phyloP scores from a whole-genome alignment of 1,140 invertebrate genomes.

The Philopotamus ludificatus region DNA sequence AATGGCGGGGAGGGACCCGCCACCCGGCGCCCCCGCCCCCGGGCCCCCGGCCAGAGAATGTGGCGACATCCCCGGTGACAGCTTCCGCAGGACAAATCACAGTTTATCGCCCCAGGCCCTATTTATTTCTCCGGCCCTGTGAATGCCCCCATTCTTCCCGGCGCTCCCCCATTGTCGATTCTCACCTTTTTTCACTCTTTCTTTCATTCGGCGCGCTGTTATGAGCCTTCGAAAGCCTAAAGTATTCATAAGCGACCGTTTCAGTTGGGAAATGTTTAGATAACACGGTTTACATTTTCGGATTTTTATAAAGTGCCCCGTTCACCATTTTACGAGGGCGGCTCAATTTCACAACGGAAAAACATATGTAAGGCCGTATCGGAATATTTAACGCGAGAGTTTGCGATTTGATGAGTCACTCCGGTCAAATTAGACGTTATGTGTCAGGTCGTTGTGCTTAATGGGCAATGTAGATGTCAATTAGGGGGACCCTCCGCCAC shows the following conservation, averaged over 20 bases:
- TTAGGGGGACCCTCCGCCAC: not conserved
- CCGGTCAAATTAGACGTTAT: constrained; percentile 13
- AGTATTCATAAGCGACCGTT: not conserved
- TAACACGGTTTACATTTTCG: not conserved
- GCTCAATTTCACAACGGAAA: too few species aligned
- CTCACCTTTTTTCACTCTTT: not conserved
- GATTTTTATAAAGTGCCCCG: too few species aligned
- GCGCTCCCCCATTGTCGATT: not conserved
- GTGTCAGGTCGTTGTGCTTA: constrained; percentile 10
- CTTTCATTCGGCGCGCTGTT: not conserved
- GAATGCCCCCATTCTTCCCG: not conserved
- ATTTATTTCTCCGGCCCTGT: constrained; percentile 21
- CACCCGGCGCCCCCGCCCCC: constrained; percentile 13
- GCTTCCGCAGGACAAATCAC: constrained; percentile 41
- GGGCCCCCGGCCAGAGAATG: constrained; percentile 23
- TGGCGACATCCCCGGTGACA: constrained; percentile 37
- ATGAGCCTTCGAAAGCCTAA: not conserved
- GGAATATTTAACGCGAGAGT: too few species aligned
- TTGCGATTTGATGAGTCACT: too few species aligned
- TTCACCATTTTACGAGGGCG: too few species aligned
- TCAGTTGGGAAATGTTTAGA: not conserved
- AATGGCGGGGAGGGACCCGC: not conserved
- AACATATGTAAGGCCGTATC: too few species aligned
- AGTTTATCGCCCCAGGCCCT: constrained; percentile 32
- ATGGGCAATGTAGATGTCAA: constrained; percentile 20